phyloP scores from a whole-genome alignment of 1,140 invertebrate species.

The Drosophila tropicalis region DNA sequence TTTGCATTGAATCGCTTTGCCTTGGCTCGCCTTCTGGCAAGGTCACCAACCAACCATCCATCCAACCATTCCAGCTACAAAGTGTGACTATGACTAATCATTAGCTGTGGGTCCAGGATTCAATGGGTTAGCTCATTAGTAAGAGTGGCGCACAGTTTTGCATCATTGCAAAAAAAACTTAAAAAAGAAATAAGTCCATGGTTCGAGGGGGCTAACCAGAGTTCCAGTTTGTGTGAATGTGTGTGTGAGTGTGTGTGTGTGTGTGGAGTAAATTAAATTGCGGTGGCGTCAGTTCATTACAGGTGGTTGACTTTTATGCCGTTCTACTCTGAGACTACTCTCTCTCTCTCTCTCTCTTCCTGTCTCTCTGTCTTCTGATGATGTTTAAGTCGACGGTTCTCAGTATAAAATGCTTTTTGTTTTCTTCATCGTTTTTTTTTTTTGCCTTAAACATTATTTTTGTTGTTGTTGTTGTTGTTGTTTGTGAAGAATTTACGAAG shows the following conservation, averaged over 20 bases:
- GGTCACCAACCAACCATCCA: conserved; percentile 25
- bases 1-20: neutral
- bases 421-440: conserved; percentile 25
- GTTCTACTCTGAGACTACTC: neutral
- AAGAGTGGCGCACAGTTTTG: conserved; percentile 39
- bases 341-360: conserved; percentile 19
- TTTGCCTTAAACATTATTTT: conserved; percentile 24
- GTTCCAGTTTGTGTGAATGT: conserved; percentile 7
- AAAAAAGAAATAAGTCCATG: conserved; percentile 31
- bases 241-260: conserved; percentile 30
- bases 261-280: conserved; percentile 78
- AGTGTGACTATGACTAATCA: conserved; percentile 76
- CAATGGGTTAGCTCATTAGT: conserved; percentile 52
- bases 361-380: conserved; percentile 36
- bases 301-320: conserved; percentile 81
- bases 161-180: conserved; percentile 35
- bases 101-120: conserved; percentile 51
- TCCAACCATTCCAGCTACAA: conserved; percentile 21
- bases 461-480: conserved; percentile 26
- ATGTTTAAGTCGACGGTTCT: conserved; percentile 28
- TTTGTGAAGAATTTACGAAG: conserved; percentile 82
- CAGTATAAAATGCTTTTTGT: conserved; percentile 55
- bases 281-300: conserved; percentile 83
- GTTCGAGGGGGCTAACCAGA: conserved; percentile 9
- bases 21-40: conserved; percentile 22